Conservation (phyloP, 2,797 vertebrate genomes). For the Enteromius paludinosus region DNA sequence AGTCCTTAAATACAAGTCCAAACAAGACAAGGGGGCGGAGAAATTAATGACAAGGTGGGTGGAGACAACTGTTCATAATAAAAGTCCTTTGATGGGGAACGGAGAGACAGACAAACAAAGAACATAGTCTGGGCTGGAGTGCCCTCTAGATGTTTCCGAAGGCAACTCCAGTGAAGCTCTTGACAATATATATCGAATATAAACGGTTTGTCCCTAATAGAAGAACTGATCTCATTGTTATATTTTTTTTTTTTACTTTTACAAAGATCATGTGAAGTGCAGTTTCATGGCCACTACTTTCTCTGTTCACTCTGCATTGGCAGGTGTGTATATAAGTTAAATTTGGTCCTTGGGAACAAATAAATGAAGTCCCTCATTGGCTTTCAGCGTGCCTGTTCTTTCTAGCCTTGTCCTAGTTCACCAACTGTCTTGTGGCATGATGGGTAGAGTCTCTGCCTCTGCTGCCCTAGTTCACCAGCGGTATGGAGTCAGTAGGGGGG, state of each 20-base stretch:
- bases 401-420: constrained; percentile 55
- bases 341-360: background rate
- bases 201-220: background rate
- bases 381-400: background rate
- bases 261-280: background rate
- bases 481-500: constrained; percentile 61
- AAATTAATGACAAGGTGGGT: too few relatives aligned
- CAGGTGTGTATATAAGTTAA: background rate
- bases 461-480: constrained; percentile 67
- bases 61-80: too few relatives aligned
- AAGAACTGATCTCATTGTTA: background rate
- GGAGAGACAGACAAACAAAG: too few relatives aligned
- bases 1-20: too few relatives aligned
- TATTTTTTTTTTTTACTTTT: background rate
- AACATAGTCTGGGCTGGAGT: too few relatives aligned
- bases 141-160: too few relatives aligned
- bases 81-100: too few relatives aligned
- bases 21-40: too few relatives aligned
- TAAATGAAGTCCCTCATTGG: constrained; percentile 16
- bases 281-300: background rate
- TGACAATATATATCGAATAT: background rate
- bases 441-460: constrained; percentile 55
- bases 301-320: background rate
- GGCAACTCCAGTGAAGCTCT: too few relatives aligned
- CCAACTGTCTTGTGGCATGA: constrained; percentile 33